These are phyloP conservation scores for Watsonalla binaria DNA, from an alignment of 2,888 invertebrate genomes.

Conservation along the genomic window DNA sequence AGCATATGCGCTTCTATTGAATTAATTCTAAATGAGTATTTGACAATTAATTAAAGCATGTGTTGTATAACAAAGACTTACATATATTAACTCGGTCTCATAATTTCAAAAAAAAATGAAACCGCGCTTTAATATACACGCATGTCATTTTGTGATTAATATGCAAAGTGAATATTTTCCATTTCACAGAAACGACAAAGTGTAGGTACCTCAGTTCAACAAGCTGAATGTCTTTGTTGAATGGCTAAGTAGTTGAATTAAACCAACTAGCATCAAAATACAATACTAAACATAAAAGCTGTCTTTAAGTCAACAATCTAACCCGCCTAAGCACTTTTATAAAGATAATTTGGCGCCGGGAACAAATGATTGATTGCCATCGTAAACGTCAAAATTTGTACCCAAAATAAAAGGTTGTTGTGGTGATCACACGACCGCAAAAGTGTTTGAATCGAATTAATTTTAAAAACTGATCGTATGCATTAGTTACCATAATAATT, in stretches of 20 bases:
- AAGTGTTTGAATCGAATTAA: conserved; percentile 36
- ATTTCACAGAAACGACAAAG: no score
- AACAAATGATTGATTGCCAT: conserved; percentile 52
- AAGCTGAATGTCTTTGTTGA: conserved; percentile 10
- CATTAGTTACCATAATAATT: background rate
- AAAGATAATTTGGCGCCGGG: conserved; percentile 53
- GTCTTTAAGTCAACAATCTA: conserved; percentile 41
- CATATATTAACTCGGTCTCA: no score
- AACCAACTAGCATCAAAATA: conserved; percentile 8
- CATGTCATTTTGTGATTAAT: no score
- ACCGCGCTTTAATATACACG: no score
- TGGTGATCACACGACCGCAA: conserved; percentile 38
- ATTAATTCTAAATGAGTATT: no score
- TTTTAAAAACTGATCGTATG: background rate
- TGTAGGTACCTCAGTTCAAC: conserved; percentile 4
- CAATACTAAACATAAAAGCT: conserved; percentile 22
- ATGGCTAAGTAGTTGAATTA: conserved; percentile 5
- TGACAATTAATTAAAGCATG: no score
- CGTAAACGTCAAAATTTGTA: conserved; percentile 51
- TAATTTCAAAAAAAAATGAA: no score
- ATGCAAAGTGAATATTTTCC: no score
- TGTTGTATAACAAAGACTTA: no score
- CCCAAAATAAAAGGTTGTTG: conserved; percentile 41
- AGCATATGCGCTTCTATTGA: no score
- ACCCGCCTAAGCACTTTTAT: conserved; percentile 36